These are phyloP conservation scores for Latrodectus elegans DNA, from an alignment of 2,888 invertebrate species.

Conservation along the genomic window DNA sequence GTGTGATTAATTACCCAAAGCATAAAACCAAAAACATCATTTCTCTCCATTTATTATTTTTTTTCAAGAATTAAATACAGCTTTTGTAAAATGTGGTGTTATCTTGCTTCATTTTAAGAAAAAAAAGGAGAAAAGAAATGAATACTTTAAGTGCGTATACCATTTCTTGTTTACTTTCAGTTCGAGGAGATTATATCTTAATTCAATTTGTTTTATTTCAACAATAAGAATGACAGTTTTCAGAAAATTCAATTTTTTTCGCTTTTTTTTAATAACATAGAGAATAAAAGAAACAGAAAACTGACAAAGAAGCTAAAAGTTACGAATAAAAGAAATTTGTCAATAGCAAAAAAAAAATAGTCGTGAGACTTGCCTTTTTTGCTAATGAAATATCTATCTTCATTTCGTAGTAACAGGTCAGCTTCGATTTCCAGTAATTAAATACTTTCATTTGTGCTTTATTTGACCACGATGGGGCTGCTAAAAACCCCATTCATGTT, in stretches of 20 bases:
- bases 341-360: conserved; percentile 21
- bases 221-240: conserved; percentile 44
- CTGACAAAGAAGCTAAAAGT: conserved; percentile 16
- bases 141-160: too few relatives aligned
- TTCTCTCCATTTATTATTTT: too few relatives aligned
- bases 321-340: conserved; percentile 31
- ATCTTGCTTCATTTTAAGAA: too few relatives aligned
- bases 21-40: too few relatives aligned
- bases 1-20: too few relatives aligned
- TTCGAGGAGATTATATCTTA: conserved; percentile 34
- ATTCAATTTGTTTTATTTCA: conserved; percentile 47
- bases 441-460: conserved; percentile 37
- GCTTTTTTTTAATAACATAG: background rate
- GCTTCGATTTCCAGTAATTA: conserved; percentile 45
- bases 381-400: conserved; percentile 50
- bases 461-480: conserved; percentile 41
- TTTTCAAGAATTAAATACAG: too few relatives aligned
- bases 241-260: background rate
- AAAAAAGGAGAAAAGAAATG: too few relatives aligned
- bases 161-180: conserved; percentile 30
- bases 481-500: background rate
- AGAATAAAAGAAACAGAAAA: conserved; percentile 8
- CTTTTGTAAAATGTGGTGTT: too few relatives aligned
- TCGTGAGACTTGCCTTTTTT: background rate
- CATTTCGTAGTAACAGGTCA: conserved; percentile 27